phyloP scores from a whole-genome alignment of 1,140 invertebrate species.

The Drosophila eugracilis region DNA sequence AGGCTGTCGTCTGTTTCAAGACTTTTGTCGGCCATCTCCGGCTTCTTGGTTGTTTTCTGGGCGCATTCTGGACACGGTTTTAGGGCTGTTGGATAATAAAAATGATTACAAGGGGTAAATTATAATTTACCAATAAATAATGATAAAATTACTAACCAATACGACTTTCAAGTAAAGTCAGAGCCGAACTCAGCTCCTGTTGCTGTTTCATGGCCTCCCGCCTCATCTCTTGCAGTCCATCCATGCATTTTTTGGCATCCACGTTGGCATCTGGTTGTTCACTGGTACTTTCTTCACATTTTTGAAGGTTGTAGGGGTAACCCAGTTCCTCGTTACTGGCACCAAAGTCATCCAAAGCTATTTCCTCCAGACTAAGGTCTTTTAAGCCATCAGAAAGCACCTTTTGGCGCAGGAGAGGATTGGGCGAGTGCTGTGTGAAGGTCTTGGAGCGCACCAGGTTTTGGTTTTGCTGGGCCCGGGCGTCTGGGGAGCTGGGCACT shows the following conservation, averaged over 20 bases:
- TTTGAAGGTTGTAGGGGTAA: slow-evolving; percentile 87
- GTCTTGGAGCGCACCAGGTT: slow-evolving; percentile 87
- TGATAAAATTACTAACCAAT: slow-evolving; percentile 46
- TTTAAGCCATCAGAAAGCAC: slow-evolving; percentile 85
- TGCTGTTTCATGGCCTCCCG: slow-evolving; percentile 88
- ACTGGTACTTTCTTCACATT: slow-evolving; percentile 84
- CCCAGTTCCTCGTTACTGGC: slow-evolving; percentile 85
- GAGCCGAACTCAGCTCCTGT: slow-evolving; percentile 86
- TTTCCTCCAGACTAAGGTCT: slow-evolving; percentile 90
- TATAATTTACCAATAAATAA: not conserved
- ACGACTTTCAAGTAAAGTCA: slow-evolving; percentile 75
- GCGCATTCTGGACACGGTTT: slow-evolving; percentile 73
- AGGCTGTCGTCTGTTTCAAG: slow-evolving; percentile 79
- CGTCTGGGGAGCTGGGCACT: slow-evolving; percentile 10
- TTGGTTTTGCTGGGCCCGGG: slow-evolving; percentile 65
- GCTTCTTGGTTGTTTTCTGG: slow-evolving; percentile 67
- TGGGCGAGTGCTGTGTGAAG: slow-evolving; percentile 87
- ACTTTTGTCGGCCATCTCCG: slow-evolving; percentile 84
- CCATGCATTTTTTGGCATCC: slow-evolving; percentile 88
- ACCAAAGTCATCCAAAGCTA: slow-evolving; percentile 89
- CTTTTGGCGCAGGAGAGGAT: slow-evolving; percentile 85
- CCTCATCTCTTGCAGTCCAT: slow-evolving; percentile 88
- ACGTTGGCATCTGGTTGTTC: slow-evolving; percentile 87
- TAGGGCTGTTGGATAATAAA: slow-evolving; percentile 31
- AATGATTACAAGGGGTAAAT: not conserved